Conservation (phyloP, 2,113 vertebrate genomes). For the Ranitomeya imitator region DNA sequence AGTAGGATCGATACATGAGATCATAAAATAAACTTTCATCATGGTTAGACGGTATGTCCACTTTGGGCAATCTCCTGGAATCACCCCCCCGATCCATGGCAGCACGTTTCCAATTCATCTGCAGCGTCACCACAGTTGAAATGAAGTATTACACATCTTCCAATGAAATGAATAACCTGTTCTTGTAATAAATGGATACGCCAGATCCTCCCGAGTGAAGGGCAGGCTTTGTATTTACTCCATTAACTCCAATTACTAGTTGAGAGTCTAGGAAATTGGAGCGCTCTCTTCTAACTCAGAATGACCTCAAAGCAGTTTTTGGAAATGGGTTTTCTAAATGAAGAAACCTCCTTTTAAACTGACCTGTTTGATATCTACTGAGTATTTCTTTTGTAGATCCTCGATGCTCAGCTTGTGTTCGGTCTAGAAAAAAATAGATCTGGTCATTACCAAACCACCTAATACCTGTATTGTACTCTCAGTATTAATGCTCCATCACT, state of each 20-base stretch:
- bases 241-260: neutral
- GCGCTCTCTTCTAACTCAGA: neutral
- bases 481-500: conserved; percentile 60
- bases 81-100: neutral
- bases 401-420: conserved; percentile 28
- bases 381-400: conserved; percentile 35
- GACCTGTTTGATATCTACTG: conserved; percentile 46
- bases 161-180: neutral
- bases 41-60: neutral
- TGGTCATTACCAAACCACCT: neutral
- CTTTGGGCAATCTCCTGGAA: neutral
- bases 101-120: neutral
- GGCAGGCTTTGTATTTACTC: neutral
- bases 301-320: too few relatives aligned
- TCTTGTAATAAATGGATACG: neutral
- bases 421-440: neutral
- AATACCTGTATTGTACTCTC: neutral
- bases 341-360: neutral
- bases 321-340: neutral
- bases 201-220: neutral
- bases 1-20: neutral
- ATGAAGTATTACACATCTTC: neutral
- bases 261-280: neutral
- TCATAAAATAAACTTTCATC: neutral
- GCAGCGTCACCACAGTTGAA: neutral